Conservation (phyloP, 1,140 invertebrate genomes). For the Oryzaephilus surinamensis region DNA sequence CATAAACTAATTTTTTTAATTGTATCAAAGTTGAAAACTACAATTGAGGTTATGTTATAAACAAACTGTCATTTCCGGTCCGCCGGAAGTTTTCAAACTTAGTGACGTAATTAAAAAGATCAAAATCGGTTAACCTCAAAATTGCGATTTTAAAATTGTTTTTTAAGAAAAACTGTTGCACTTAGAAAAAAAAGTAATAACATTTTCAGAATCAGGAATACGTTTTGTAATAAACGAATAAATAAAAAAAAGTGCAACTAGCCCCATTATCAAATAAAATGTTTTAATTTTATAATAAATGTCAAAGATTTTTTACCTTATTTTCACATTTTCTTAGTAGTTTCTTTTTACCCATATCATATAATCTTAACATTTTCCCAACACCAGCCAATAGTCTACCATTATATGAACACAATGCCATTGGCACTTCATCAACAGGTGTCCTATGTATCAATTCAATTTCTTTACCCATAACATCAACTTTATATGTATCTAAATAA, state of each 20-base stretch:
- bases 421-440: conserved; percentile 85
- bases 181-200: too few relatives aligned
- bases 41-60: too few relatives aligned
- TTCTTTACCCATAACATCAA: conserved; percentile 56
- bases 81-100: too few relatives aligned
- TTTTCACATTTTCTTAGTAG: conserved; percentile 97
- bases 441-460: conserved; percentile 92
- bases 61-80: too few relatives aligned
- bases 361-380: conserved; percentile 82
- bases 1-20: too few relatives aligned
- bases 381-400: conserved; percentile 87
- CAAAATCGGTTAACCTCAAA: too few relatives aligned
- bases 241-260: conserved; percentile 2
- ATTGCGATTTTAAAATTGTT: too few relatives aligned
- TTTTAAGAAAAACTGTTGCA: too few relatives aligned
- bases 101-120: too few relatives aligned
- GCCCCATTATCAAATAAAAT: neutral
- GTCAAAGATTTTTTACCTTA: conserved; percentile 48
- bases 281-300: conserved; percentile 1
- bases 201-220: conserved; percentile 1
- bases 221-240: too few relatives aligned
- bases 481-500: conserved; percentile 81
- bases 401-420: conserved; percentile 83
- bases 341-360: conserved; percentile 97
- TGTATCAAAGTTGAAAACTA: too few relatives aligned